Evolutionary conservation across 2,797 vertebrate species (phyloP), one percentile per base, ranked within the genome.

Genomic region (Tragopan temminckii): DNA sequence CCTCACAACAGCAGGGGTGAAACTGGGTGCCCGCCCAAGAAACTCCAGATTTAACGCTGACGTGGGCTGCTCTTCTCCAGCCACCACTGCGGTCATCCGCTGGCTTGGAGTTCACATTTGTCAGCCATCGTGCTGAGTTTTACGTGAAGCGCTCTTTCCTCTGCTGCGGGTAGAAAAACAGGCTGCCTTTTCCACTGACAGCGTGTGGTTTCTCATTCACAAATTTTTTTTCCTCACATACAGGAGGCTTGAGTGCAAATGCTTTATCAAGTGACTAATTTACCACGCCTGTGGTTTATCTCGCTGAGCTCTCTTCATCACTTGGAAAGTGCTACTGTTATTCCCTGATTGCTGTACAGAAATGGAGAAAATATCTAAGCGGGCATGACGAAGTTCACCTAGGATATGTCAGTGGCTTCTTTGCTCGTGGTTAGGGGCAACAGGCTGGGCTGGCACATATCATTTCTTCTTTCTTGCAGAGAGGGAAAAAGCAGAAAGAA

Each of bases 131-230:
- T 31, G 71, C 38, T 16, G 2, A 0, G 0, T 11, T 1, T 13
- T 68, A n/a, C 0, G 0, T 93, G 88, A 94, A 96, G 90, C 89
- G 94, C 91, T 66, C 76, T 87, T 95, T 93, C 96, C 96, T 61
- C 92, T 55, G 9, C 62, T 9, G 36, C 0, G 68, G 89, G 59
- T 75, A 90, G 52, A 92, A 87, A 96, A 90, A 81, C 89, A 94
- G 90, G 77, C 79, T 96, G 91, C 90, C 94, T 92, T 97, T 98
- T 98, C 97, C 97, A 97, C 95, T 80, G 75, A 95, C 82, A 94
- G 84, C 69, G 25, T 95, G 97, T 70, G 96, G 96, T 98, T 98
- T 97, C 88, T 84, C 61, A 95, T 95, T 97, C 93, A 95, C 63
- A 94, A 95, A 58, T 7, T 0, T 1, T 19, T 93, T 97, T 97